Conservation (phyloP, 2,797 vertebrate species). For the Myoxocephalus aenaeus region DNA sequence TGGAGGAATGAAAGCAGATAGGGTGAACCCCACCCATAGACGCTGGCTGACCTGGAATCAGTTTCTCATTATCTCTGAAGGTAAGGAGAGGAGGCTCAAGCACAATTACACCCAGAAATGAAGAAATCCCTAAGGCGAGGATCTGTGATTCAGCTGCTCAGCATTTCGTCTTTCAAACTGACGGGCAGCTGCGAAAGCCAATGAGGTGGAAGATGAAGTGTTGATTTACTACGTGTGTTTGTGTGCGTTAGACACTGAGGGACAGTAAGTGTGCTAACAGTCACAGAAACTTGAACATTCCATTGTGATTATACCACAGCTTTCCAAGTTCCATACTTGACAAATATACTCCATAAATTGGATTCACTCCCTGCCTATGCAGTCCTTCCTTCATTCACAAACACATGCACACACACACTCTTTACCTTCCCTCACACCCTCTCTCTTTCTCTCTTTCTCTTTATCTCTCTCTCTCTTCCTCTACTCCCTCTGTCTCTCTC, state of each 20-base stretch:
- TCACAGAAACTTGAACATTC: conserved; percentile 75
- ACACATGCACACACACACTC: conserved; percentile 32
- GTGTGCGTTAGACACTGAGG: conserved; percentile 33
- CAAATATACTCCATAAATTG: conserved; percentile 68
- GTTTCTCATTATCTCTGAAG: conserved; percentile 4
- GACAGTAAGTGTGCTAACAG: conserved; percentile 56
- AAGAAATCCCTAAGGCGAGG: conserved; percentile 26
- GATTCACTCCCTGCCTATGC: conserved; percentile 44
- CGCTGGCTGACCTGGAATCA: conserved; percentile 37
- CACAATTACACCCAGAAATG: conserved; percentile 28
- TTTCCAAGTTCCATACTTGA: conserved; percentile 73
- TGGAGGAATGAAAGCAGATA: conserved; percentile 52
- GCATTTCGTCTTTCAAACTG: conserved; percentile 39
- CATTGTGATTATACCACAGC: conserved; percentile 75
- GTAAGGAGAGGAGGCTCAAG: conserved; percentile 27
- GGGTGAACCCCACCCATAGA: conserved; percentile 34
- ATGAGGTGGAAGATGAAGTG: conserved; percentile 58
- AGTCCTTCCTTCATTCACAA: conserved; percentile 50
- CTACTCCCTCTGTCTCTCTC: neutral
- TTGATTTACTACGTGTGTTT: conserved; percentile 52
- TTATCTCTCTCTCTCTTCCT: neutral
- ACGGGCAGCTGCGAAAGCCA: conserved; percentile 59
- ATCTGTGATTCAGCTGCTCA: conserved; percentile 36
- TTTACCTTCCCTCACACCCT: conserved; percentile 36
- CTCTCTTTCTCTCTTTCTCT: neutral